Conservation (phyloP, 2,797 vertebrate species). For the Synaphobranchus kaupii region DNA sequence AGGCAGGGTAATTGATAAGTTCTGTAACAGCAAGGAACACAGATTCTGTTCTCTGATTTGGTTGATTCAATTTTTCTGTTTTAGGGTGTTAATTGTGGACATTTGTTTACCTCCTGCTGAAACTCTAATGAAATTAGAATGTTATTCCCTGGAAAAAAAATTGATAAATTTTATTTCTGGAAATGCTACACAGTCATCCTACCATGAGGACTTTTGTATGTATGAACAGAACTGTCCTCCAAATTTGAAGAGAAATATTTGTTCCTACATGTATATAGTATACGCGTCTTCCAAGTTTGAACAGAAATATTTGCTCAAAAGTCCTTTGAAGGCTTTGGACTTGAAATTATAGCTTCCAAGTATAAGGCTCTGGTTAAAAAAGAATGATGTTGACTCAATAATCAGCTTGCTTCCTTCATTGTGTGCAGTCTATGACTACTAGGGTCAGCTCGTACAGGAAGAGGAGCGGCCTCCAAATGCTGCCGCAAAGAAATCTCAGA, state of each 20-base stretch:
- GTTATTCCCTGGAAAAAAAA: constrained; percentile 65
- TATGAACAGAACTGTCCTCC: constrained; percentile 65
- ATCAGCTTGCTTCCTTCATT: not conserved
- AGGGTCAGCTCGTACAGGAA: constrained; percentile 37
- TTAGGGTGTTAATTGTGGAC: constrained; percentile 66
- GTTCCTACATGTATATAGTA: constrained; percentile 5
- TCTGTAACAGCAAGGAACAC: constrained; percentile 40
- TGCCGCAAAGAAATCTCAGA: constrained; percentile 16
- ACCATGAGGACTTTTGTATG: constrained; percentile 71
- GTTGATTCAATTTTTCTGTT: constrained; percentile 48
- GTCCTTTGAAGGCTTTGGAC: constrained; percentile 30
- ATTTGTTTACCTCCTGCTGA: constrained; percentile 69
- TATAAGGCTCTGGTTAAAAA: constrained; percentile 15
- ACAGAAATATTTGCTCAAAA: constrained; percentile 58
- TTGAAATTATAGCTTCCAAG: constrained; percentile 34
- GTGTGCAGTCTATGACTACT: constrained; percentile 3
- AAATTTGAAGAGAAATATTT: constrained; percentile 63
- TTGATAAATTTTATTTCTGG: constrained; percentile 56
- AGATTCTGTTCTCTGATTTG: constrained; percentile 39
- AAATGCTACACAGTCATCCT: constrained; percentile 70
- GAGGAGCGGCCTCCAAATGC: constrained; percentile 45
- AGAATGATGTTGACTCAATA: constrained; percentile 12
- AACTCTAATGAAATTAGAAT: constrained; percentile 73
- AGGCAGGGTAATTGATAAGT: constrained; percentile 39
- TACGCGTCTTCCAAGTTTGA: constrained; percentile 56